A percentile compares a stretch with the other conserved stretches of the same genome.
phyloP scores from a whole-genome alignment of 1,140 invertebrate genomes.

The Manduca sexta region DNA sequence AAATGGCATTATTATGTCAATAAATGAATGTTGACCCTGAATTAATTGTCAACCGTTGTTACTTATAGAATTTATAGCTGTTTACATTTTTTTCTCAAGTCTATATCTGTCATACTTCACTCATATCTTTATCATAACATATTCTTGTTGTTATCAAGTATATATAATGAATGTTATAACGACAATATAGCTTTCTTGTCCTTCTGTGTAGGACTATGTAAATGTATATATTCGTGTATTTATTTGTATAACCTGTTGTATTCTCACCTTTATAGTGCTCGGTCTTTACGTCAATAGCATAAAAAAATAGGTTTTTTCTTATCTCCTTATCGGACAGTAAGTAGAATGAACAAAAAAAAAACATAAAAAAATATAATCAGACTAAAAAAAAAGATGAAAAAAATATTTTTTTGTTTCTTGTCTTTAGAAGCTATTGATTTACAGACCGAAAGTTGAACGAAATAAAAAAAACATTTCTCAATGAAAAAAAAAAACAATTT shows the following conservation, averaged over 20 bases:
- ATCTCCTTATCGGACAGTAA: too few relatives aligned
- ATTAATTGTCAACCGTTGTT: constrained; percentile 23
- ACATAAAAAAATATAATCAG: too few relatives aligned
- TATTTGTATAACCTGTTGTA: constrained; percentile 30
- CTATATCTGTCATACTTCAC: constrained; percentile 41
- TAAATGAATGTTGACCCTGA: background rate
- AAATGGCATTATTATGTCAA: constrained; percentile 58
- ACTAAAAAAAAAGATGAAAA: too few relatives aligned
- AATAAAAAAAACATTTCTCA: constrained; percentile 33
- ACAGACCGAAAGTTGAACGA: constrained; percentile 21
- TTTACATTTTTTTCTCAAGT: constrained; percentile 35
- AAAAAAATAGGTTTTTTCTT: too few relatives aligned
- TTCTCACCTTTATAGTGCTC: constrained; percentile 10
- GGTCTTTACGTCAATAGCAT: constrained; percentile 32
- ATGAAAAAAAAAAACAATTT: constrained; percentile 40
- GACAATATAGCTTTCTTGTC: constrained; percentile 61
- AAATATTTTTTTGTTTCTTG: background rate
- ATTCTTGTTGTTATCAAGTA: constrained; percentile 57
- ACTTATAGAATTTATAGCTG: constrained; percentile 45
- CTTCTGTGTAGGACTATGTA: constrained; percentile 15
- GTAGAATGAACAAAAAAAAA: too few relatives aligned
- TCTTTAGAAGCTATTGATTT: constrained; percentile 23
- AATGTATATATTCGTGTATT: constrained; percentile 31
- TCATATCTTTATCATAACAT: constrained; percentile 67
- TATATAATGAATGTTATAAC: constrained; percentile 51